Evolutionary conservation across 2,888 invertebrate species (phyloP), one percentile per base, ranked within the genome.

Genomic region (Chymomyza caudatula): DNA sequence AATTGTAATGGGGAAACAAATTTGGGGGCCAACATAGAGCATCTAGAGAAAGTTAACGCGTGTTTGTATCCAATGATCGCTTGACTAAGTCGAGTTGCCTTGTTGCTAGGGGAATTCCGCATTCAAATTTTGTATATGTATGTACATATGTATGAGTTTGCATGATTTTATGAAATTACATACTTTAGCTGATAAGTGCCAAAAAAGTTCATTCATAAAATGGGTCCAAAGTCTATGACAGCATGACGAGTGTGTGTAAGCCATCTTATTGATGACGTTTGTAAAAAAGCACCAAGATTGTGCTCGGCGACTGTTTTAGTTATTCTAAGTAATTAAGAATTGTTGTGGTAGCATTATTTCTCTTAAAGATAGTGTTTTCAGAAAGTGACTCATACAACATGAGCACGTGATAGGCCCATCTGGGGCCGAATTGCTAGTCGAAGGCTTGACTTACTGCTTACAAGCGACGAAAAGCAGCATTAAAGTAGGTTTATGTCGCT

Each of bases 51-150:
- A 80, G 85, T 75, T 53, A 61, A 19, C 17, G 52, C 17, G 2
- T 29, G 64, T 67, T 65, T 61, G 68, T 71, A 62, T 62, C 55
- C 58, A 22, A 22, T 47, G 43, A 8, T 44, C 8, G 6, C n/a
- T 51, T 64, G 47, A 23, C 61, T 22, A 20, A 6, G 43, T 56
- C 4, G 47, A 6, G 15, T 59, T 65, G 60, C 84, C 76, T 77
- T 83, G 78, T 79, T 77, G 71, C 84, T 70, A 71, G 78, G 84
- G 67, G 57, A 66, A 73, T 80, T 71, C 69, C 69, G 65, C 69
- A 11, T 11, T n/a, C 11, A 4, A 47, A 6, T 4, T 47, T 17
- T 47, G 8, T 4, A 6, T 19, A 6, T 19, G 47, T 17, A 17
- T 47, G 47, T 47, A 17, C n/a, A 11, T 47, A 43, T 0, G 2